Evolutionary conservation across 2,797 vertebrate genomes (phyloP).

Genomic region (Cyclopterus lumpus): DNA sequence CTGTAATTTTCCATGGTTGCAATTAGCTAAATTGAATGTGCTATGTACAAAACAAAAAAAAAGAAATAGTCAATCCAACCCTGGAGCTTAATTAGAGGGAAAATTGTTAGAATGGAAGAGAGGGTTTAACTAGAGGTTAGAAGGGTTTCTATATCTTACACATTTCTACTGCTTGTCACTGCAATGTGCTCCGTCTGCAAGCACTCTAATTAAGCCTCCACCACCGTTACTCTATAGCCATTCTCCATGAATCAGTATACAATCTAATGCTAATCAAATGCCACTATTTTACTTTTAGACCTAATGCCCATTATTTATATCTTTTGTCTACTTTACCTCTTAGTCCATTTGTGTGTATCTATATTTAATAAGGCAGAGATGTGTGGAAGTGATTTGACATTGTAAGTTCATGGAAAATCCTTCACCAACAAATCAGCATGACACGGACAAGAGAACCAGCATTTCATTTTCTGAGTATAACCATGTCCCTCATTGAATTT

Average conservation of each 20-base stretch:
- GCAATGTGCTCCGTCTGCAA: conserved; percentile 81
- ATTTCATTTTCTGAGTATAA: conserved; percentile 8
- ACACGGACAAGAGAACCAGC: conserved; percentile 24
- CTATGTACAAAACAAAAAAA: conserved; percentile 31
- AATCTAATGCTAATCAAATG: conserved; percentile 75
- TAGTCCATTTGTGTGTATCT: conserved; percentile 42
- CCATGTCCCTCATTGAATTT: conserved; percentile 7
- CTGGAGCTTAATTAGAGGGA: conserved; percentile 81
- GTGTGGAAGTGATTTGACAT: conserved; percentile 39
- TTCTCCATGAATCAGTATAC: conserved; percentile 79
- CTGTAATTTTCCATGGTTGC: conserved; percentile 56
- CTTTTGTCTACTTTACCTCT: conserved; percentile 46
- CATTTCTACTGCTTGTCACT: conserved; percentile 79
- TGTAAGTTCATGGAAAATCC: conserved; percentile 15
- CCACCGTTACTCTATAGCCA: conserved; percentile 60
- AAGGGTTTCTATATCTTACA: conserved; percentile 79
- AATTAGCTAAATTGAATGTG: conserved; percentile 68
- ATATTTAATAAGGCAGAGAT: conserved; percentile 45
- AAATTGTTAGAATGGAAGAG: conserved; percentile 73
- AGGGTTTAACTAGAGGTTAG: conserved; percentile 81
- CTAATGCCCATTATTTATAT: conserved; percentile 70
- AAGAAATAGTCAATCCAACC: conserved; percentile 65
- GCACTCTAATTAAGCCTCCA: conserved; percentile 81
- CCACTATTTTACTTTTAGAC: conserved; percentile 65
- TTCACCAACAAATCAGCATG: conserved; percentile 22